These are phyloP conservation scores for Gobius niger DNA, from an alignment of 2,113 vertebrate species.

Conservation along the genomic window DNA sequence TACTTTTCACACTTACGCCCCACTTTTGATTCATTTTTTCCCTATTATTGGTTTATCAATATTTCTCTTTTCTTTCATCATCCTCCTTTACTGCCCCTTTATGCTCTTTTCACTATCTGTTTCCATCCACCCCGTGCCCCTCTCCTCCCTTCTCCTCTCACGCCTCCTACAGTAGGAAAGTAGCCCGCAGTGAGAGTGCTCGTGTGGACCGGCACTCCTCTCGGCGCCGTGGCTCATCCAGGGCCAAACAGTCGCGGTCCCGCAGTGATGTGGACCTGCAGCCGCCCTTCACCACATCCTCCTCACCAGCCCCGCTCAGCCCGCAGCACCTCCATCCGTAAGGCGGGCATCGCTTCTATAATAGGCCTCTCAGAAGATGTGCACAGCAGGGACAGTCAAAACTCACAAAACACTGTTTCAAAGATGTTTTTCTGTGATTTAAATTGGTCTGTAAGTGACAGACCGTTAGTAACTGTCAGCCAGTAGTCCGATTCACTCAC, in stretches of 20 bases:
- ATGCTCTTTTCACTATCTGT: neutral
- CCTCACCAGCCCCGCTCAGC: constrained; percentile 65
- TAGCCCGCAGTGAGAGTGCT: constrained; percentile 88
- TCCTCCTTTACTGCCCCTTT: neutral
- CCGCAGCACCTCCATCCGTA: constrained; percentile 71
- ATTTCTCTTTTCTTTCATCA: neutral
- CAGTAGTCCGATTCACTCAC: constrained; percentile 23
- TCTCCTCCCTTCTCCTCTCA: constrained; percentile 20
- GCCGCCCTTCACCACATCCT: constrained; percentile 66
- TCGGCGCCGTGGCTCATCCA: constrained; percentile 81
- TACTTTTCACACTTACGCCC: neutral
- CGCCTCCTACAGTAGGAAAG: constrained; percentile 68
- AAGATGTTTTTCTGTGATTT: constrained; percentile 16
- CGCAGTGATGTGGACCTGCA: constrained; percentile 93
- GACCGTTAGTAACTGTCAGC: constrained; percentile 24
- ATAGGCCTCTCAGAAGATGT: constrained; percentile 21
- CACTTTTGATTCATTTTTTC: neutral
- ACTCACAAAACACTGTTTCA: neutral
- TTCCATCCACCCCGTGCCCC: neutral
- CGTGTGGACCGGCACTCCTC: constrained; percentile 85
- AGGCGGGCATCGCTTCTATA: constrained; percentile 60
- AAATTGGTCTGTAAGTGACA: constrained; percentile 17
- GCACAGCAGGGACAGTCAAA: constrained; percentile 52
- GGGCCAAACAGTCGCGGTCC: constrained; percentile 87
- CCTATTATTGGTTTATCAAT: neutral